phyloP scores from a whole-genome alignment of 1,140 invertebrate genomes.

The Leptopilina boulardi region DNA sequence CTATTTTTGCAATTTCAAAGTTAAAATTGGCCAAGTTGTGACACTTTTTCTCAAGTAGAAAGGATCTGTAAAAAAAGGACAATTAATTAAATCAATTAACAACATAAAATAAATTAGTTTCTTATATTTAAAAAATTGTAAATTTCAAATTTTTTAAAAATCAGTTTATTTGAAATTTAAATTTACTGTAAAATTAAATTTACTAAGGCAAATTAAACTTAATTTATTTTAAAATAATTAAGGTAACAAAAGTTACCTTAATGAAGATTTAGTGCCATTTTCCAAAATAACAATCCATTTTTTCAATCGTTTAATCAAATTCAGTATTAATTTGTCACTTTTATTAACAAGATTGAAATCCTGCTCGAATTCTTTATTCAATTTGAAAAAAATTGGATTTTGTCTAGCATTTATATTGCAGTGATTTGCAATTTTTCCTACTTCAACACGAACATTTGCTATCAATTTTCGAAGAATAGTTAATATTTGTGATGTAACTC shows the following conservation, averaged over 20 bases:
- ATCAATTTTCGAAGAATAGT: constrained; percentile 98
- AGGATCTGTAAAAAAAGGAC: constrained; percentile 82
- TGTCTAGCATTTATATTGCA: constrained; percentile 75
- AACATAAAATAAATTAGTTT: too few relatives aligned
- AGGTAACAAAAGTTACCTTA: constrained; percentile 85
- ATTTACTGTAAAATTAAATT: too few relatives aligned
- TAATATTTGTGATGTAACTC: constrained; percentile 94
- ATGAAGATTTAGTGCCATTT: constrained; percentile 93
- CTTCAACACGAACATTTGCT: constrained; percentile 96
- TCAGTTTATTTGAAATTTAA: too few relatives aligned
- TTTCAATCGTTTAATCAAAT: constrained; percentile 95
- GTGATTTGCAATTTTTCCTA: constrained; percentile 89
- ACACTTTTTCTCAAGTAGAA: constrained; percentile 97
- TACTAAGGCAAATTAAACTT: too few relatives aligned
- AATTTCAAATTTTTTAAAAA: too few relatives aligned
- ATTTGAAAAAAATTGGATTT: constrained; percentile 94
- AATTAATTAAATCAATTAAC: not conserved
- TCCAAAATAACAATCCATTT: constrained; percentile 99
- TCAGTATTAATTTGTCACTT: constrained; percentile 93
- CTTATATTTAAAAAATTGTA: too few relatives aligned
- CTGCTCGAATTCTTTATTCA: constrained; percentile 96
- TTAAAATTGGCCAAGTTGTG: constrained; percentile 97
- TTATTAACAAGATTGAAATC: constrained; percentile 97
- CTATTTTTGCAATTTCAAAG: constrained; percentile 95
- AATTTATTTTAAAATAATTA: too few relatives aligned